phyloP scores from a whole-genome alignment of 2,797 vertebrate species.

The Phoebastria nigripes region DNA sequence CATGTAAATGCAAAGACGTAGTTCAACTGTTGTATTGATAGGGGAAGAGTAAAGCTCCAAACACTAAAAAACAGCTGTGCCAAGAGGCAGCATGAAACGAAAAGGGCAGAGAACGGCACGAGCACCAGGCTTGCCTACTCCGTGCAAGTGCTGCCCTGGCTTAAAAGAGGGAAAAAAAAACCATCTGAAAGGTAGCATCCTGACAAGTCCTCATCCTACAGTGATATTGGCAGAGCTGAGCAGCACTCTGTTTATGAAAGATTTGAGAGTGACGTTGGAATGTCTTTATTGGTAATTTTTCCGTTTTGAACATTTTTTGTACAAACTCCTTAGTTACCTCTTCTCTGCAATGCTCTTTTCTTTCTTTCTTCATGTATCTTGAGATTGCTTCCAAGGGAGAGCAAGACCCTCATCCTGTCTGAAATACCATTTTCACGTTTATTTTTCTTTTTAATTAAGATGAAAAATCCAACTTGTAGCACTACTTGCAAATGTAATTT shows the following conservation, averaged over 20 bases:
- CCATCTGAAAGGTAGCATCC: neutral
- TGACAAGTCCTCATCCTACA: neutral
- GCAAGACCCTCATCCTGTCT: neutral
- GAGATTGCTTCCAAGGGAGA: neutral
- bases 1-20: neutral
- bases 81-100: neutral
- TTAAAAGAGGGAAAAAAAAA: neutral
- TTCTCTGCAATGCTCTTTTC: neutral
- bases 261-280: neutral
- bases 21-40: neutral
- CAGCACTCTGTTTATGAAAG: neutral
- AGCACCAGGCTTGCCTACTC: neutral
- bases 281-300: neutral
- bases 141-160: neutral
- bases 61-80: neutral
- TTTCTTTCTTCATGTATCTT: neutral
- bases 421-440: neutral
- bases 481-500: neutral
- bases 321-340: neutral
- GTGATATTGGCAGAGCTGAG: neutral
- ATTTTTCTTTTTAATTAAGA: neutral
- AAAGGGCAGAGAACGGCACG: accelerated
- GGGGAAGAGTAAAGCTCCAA: neutral
- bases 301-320: neutral
- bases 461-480: neutral